phyloP scores from a whole-genome alignment of 2,113 vertebrate species.

The Scortum barcoo region DNA sequence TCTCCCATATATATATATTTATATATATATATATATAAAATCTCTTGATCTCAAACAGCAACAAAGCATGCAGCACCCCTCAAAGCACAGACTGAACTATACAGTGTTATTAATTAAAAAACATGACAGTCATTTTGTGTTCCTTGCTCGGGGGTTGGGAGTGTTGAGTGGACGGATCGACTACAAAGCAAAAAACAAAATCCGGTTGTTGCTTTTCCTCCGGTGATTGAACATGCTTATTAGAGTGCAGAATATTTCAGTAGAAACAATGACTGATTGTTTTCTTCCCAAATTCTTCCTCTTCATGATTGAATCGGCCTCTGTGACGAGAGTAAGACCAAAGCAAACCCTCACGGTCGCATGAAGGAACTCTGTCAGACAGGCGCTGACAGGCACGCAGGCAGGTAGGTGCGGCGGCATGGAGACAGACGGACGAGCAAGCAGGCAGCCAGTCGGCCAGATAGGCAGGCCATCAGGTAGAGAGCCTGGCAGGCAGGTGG shows the following conservation, averaged over 20 bases:
- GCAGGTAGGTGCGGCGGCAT: not conserved
- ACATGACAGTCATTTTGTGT: conserved; percentile 5
- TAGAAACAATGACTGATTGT: not conserved
- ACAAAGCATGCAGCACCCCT: not conserved
- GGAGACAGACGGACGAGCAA: conserved; percentile 50
- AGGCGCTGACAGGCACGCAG: conserved; percentile 29
- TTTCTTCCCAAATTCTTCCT: not conserved
- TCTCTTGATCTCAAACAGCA: conserved; percentile 7
- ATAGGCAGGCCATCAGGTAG: conserved; percentile 48
- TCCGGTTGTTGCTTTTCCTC: not conserved
- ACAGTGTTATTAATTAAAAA: not conserved
- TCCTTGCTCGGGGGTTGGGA: not conserved
- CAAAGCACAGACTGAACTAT: not conserved
- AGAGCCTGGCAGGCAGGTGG: conserved; percentile 56
- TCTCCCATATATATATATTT: not conserved
- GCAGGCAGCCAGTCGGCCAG: conserved; percentile 40
- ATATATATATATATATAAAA: not conserved
- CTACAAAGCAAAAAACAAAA: not conserved
- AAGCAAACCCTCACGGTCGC: not conserved
- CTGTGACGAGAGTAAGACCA: not conserved
- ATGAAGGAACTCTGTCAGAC: conserved; percentile 35
- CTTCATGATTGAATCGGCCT: not conserved
- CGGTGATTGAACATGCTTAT: not conserved
- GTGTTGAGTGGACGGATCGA: not conserved
- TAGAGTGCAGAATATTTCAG: not conserved